Percentiles rank a stretch among this genome's conserved stretches.
Evolutionary conservation across 2,113 vertebrate genomes (phyloP).

Genomic region (Egretta garzetta): DNA sequence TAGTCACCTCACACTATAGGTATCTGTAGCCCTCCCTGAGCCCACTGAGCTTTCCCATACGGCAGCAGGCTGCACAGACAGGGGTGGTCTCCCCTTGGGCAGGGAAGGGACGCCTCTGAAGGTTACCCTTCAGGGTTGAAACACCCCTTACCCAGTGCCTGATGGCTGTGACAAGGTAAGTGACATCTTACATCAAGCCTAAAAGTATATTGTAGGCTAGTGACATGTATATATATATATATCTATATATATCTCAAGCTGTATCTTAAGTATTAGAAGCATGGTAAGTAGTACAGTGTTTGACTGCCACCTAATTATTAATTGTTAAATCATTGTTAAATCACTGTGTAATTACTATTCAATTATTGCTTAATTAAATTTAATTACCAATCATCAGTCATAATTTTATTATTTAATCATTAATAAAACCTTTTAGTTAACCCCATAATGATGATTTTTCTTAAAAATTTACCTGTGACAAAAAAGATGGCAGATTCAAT

Average conservation of each 20-base stretch:
- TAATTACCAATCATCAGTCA: neutral
- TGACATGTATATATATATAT: neutral
- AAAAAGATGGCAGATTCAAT: neutral
- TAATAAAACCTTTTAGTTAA: neutral
- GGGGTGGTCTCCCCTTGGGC: no score
- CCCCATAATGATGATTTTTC: neutral
- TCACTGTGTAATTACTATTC: neutral
- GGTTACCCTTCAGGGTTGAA: neutral
- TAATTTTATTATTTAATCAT: neutral
- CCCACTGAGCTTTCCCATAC: neutral
- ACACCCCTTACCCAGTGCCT: neutral
- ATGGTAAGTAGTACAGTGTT: neutral
- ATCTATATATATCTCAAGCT: neutral
- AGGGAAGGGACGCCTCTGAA: neutral
- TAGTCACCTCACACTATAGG: neutral
- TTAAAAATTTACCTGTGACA: neutral
- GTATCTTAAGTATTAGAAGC: neutral
- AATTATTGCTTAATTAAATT: neutral
- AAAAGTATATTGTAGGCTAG: neutral
- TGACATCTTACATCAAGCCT: neutral
- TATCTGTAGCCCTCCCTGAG: fast-evolving
- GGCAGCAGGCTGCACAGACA: no score
- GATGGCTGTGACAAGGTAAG: neutral
- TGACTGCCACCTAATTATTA: neutral
- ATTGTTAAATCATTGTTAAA: neutral